Conservation (phyloP, 2,888 invertebrate species). For the Thumatha senex region DNA sequence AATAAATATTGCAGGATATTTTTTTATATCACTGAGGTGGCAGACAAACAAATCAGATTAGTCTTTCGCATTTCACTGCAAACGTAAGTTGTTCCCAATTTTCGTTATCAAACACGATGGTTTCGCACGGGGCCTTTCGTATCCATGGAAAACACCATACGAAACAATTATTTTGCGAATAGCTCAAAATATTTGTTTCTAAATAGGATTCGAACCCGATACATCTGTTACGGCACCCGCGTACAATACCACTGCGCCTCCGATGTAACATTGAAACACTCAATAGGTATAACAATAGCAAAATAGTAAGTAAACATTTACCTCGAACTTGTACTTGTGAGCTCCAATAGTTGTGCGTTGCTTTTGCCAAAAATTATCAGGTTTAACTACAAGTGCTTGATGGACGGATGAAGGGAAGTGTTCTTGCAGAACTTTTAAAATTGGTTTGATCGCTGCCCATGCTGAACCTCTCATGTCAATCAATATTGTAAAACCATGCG, state of each 20-base stretch:
- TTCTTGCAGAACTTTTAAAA: slow-evolving; percentile 98
- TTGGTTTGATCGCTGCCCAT: slow-evolving; percentile 98
- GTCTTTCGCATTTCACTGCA: no score
- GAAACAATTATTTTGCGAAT: no score
- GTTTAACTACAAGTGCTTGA: slow-evolving; percentile 98
- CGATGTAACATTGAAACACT: not conserved
- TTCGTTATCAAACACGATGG: no score
- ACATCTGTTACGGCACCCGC: no score
- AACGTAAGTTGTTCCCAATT: no score
- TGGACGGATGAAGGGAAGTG: slow-evolving; percentile 96
- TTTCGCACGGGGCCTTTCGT: no score
- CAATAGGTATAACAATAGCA: not conserved
- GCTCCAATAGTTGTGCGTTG: slow-evolving; percentile 98
- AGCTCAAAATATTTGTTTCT: no score
- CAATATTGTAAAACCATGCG: slow-evolving; percentile 96
- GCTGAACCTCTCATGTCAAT: slow-evolving; percentile 99
- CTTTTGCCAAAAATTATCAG: slow-evolving; percentile 99
- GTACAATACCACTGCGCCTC: not conserved
- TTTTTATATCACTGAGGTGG: no score
- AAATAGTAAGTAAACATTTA: slow-evolving; percentile 53
- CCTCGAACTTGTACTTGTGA: slow-evolving; percentile 99
- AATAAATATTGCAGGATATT: not conserved
- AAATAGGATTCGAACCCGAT: no score
- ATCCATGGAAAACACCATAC: no score
- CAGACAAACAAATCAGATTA: no score